phyloP scores from a whole-genome alignment of 1,140 invertebrate species.

The Agrilus planipennis region DNA sequence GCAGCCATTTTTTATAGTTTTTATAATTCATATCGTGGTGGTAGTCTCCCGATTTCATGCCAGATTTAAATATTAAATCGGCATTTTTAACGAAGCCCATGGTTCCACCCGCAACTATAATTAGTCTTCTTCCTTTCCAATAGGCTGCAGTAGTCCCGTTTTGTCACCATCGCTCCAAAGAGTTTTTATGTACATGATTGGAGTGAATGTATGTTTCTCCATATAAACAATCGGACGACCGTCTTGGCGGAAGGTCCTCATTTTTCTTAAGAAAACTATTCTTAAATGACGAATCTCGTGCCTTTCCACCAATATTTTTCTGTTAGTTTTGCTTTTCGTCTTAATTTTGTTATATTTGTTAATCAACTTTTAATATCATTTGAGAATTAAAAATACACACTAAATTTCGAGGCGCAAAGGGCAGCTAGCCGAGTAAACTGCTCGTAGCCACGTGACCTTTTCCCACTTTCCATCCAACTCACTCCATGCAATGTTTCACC shows the following conservation, averaged over 20 bases:
- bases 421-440: too few species aligned
- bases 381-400: too few species aligned
- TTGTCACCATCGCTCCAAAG: conserved; percentile 13
- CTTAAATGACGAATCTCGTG: conserved; percentile 3
- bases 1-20: conserved; percentile 15
- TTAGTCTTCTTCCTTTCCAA: conserved; percentile 20
- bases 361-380: too few species aligned
- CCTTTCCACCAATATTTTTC: conserved; percentile 3
- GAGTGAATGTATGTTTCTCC: conserved; percentile 10
- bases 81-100: conserved; percentile 19
- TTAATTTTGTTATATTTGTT: too few species aligned
- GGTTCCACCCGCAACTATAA: conserved; percentile 22
- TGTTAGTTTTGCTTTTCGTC: background rate
- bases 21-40: conserved; percentile 24
- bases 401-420: too few species aligned
- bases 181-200: conserved; percentile 1
- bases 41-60: conserved; percentile 18
- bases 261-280: too few species aligned
- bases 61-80: conserved; percentile 16
- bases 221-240: conserved; percentile 1
- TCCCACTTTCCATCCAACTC: too few species aligned
- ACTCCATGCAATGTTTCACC: too few species aligned
- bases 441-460: too few species aligned
- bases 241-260: conserved; percentile 2
- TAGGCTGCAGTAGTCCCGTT: conserved; percentile 14